phyloP scores from a whole-genome alignment of 2,797 vertebrate species.

The Synanceia verrucosa region DNA sequence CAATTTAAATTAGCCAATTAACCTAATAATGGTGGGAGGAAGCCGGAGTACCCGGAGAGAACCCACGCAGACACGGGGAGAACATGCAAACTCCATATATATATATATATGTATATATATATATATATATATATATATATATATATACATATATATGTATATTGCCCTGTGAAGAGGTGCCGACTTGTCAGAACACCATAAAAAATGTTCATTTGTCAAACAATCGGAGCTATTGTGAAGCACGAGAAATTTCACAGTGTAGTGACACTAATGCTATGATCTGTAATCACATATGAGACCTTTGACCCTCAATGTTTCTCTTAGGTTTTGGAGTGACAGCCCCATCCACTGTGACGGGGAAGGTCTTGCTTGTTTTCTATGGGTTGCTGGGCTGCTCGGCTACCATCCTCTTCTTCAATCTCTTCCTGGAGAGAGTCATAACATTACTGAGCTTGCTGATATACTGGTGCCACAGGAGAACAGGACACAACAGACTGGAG shows the following conservation, averaged over 20 bases:
- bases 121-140: too few species aligned
- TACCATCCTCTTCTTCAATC: conserved; percentile 75
- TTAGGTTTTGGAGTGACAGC: conserved; percentile 76
- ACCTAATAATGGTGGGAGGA: too few species aligned
- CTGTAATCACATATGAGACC: neutral
- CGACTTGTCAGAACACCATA: too few species aligned
- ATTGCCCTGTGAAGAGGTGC: too few species aligned
- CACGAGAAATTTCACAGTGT: neutral
- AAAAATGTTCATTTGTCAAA: neutral
- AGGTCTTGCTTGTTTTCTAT: conserved; percentile 76
- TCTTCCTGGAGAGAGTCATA: conserved; percentile 74
- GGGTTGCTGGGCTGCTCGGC: conserved; percentile 75
- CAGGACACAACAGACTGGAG: neutral
- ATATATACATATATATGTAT: too few species aligned
- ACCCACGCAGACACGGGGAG: too few species aligned
- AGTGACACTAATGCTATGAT: neutral
- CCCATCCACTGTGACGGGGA: conserved; percentile 63
- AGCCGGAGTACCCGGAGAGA: too few species aligned
- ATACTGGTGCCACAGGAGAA: conserved; percentile 36
- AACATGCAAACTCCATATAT: too few species aligned
- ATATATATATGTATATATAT: too few species aligned
- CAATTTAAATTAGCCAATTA: too few species aligned
- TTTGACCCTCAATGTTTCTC: conserved; percentile 3
- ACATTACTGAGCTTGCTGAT: conserved; percentile 54
- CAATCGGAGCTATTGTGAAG: neutral